Conservation (phyloP, 2,888 invertebrate genomes). For the Lasioglossum marginatum region DNA sequence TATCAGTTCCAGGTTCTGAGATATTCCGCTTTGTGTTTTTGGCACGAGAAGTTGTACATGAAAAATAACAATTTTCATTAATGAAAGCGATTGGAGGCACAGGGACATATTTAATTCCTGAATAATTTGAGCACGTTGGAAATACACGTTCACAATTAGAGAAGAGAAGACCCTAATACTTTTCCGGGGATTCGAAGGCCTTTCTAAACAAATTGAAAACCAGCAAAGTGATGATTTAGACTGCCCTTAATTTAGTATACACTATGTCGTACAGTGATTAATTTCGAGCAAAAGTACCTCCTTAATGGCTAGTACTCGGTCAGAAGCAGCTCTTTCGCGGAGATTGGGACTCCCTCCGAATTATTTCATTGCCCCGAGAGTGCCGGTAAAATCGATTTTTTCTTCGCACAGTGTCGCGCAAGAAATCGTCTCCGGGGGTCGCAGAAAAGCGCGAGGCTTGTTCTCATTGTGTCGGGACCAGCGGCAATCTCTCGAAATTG, state of each 20-base stretch:
- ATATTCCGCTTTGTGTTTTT: no score
- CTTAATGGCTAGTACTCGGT: no score
- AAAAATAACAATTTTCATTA: no score
- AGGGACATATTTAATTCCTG: no score
- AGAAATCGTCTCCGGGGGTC: neutral
- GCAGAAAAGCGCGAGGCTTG: neutral
- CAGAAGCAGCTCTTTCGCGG: neutral
- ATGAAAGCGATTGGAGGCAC: no score
- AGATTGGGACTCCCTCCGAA: neutral
- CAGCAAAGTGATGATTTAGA: neutral
- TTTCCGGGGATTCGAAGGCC: neutral
- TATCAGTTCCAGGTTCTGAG: no score
- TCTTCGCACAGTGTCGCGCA: neutral
- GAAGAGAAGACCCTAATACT: no score
- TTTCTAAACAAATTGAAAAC: neutral
- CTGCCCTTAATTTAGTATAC: neutral
- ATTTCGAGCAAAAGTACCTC: neutral
- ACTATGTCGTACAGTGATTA: neutral
- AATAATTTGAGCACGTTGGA: no score
- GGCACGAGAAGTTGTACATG: no score
- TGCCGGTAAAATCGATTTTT: neutral
- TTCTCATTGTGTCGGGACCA: slow-evolving; percentile 25
- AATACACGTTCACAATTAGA: no score
- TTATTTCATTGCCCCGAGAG: neutral
- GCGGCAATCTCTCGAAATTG: slow-evolving; percentile 46